phyloP scores from a whole-genome alignment of 2,888 invertebrate species.

The Brenthis daphne region DNA sequence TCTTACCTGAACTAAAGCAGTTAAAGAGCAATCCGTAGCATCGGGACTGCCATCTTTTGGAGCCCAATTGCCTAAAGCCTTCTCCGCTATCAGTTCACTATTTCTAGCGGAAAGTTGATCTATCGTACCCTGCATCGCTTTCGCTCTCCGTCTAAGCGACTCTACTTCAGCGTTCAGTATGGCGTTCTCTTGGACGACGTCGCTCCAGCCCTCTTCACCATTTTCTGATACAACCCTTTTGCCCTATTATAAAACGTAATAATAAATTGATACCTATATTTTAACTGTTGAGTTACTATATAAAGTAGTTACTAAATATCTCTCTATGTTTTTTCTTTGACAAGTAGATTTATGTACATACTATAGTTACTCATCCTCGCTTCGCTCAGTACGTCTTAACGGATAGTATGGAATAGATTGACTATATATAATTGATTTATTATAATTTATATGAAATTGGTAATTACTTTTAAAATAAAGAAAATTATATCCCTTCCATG shows the following conservation, averaged over 20 bases:
- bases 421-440: too few species aligned
- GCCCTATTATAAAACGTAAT: constrained; percentile 80
- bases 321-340: too few species aligned
- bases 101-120: constrained; percentile 92
- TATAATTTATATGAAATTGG: too few species aligned
- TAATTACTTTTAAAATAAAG: too few species aligned
- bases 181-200: constrained; percentile 97
- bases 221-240: constrained; percentile 93
- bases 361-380: too few species aligned
- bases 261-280: background rate
- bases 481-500: too few species aligned
- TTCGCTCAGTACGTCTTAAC: too few species aligned
- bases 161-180: constrained; percentile 95
- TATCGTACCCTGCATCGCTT: constrained; percentile 97
- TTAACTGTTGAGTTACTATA: background rate
- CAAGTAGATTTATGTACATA: too few species aligned
- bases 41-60: constrained; percentile 69
- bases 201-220: constrained; percentile 93
- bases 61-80: constrained; percentile 85
- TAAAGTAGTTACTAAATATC: background rate
- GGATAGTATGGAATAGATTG: too few species aligned
- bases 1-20: constrained; percentile 78
- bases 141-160: constrained; percentile 92
- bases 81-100: constrained; percentile 90
- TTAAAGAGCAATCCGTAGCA: constrained; percentile 68